Evolutionary conservation across 1,140 invertebrate species (phyloP), one percentile per base, ranked within the genome.

Genomic region (Ptiloglossa arizonensis): DNA sequence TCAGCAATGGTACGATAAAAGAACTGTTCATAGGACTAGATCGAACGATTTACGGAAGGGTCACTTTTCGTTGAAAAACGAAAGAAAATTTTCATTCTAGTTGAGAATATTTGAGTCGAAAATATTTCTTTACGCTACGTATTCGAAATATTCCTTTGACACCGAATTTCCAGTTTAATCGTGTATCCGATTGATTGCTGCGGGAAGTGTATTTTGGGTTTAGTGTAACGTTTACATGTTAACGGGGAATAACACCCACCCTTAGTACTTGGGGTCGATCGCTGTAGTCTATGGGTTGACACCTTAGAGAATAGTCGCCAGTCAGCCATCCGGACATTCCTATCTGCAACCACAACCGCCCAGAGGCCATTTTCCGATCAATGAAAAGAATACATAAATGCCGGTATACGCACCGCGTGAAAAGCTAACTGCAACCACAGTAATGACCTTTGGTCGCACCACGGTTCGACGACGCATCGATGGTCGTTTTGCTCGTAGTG

Each of bases 241-340:
- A 86, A 86, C 75, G 50, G 79, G 66, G n/a, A 66, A 59, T 46
- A 54, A 79, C 86, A 95, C 95, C 95, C 95, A 98, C 97, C 95
- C 97, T 96, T 93, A 98, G 94, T 92, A 97, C 97, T 94, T 96
- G 95, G 90, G 97, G 96, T 94, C 96, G 95, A 93, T 97, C 95
- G 88, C 96, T 96, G 95, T 98, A 98, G 94, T 98, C 97, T 92
- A 99, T 97, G 83, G 97, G 97, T 94, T 99, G 97, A 95, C 98
- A 99, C 91, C 95, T 95, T 94, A 97, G 96, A 93, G 95, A 98
- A 95, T 98, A 99, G 91, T 96, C 95, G 90, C 96, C 95, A 94
- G 98, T 95, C 94, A 97, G 95, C 96, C 96, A 97, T 93, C 96
- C 96, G 88, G 95, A 95, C 93, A 95, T 94, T 93, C 94, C 95